Percentiles rank a stretch among this genome's conserved stretches.
These are phyloP conservation scores for Salvelinus sp. DNA, from an alignment of 2,113 vertebrate genomes.

Conservation along the genomic window DNA sequence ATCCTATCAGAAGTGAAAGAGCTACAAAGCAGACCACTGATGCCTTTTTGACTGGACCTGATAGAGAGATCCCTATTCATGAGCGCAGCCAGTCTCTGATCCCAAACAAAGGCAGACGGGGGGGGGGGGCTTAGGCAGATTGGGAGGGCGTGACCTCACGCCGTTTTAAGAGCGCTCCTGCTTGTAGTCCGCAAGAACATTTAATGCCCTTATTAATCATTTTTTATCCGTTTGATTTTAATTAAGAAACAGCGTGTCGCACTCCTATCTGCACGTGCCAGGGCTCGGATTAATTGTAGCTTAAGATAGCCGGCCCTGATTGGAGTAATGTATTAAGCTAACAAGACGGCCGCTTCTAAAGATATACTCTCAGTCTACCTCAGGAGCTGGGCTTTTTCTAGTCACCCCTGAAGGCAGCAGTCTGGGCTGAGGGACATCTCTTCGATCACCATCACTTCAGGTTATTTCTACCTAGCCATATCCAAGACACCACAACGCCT, in stretches of 20 bases:
- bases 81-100: conserved; percentile 62
- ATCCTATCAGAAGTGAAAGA: conserved; percentile 8
- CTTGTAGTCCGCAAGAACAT: conserved; percentile 70
- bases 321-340: conserved; percentile 91
- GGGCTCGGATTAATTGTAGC: conserved; percentile 99
- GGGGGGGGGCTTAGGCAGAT: conserved; percentile 58
- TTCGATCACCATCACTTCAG: not conserved
- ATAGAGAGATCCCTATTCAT: conserved; percentile 70
- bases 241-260: conserved; percentile 99
- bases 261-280: conserved; percentile 80
- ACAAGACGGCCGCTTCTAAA: conserved; percentile 82
- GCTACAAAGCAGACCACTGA: conserved; percentile 17
- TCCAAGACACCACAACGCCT: not conserved
- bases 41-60: conserved; percentile 55
- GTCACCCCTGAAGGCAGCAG: conserved; percentile 33
- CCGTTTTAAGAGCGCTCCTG: conserved; percentile 65
- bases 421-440: conserved; percentile 13
- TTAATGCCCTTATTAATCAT: conserved; percentile 96
- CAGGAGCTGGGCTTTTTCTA: conserved; percentile 32
- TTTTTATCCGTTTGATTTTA: conserved; percentile 99
- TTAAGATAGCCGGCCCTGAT: conserved; percentile 97
- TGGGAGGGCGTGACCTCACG: conserved; percentile 57
- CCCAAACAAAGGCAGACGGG: conserved; percentile 68
- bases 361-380: conserved; percentile 59
- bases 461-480: not conserved